Evolutionary conservation across 92 coral and sea anemone genomes (phyloP).

Genomic region (Porites lobata): DNA sequence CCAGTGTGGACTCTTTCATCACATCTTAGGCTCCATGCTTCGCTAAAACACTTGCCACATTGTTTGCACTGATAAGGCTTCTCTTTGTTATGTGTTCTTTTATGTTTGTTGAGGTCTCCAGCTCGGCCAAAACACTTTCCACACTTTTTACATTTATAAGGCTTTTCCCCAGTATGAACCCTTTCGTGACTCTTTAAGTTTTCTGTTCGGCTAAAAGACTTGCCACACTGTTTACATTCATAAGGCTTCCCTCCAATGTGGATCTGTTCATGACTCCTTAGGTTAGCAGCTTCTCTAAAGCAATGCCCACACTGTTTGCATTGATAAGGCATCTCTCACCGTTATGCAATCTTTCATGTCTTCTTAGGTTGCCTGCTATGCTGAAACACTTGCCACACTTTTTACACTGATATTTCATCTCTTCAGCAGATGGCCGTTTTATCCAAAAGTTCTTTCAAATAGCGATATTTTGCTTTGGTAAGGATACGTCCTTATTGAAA

Average conservation of each 20-base stretch:
- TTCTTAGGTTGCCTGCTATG: neutral
- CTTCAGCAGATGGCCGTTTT: too few relatives aligned
- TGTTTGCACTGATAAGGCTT: neutral
- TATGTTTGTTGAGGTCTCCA: neutral
- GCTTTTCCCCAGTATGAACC: neutral
- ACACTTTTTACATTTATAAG: neutral
- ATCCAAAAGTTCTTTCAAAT: too few relatives aligned
- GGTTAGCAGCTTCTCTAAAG: neutral
- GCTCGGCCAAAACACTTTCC: neutral
- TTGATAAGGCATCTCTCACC: neutral
- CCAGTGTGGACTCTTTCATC: neutral
- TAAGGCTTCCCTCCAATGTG: too few relatives aligned
- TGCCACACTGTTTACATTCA: too few relatives aligned
- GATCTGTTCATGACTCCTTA: too few relatives aligned
- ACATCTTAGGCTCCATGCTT: neutral
- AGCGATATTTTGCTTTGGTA: too few relatives aligned
- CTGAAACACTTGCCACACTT: neutral
- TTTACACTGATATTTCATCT: too few relatives aligned
- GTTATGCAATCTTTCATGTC: neutral
- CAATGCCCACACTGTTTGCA: neutral
- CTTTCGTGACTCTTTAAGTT: too few relatives aligned
- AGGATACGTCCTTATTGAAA: too few relatives aligned
- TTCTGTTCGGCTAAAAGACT: too few relatives aligned
- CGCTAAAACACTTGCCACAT: neutral
- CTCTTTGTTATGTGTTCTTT: neutral